Evolutionary conservation across 2,888 invertebrate species (phyloP).

Genomic region (Tortricodes alternella): DNA sequence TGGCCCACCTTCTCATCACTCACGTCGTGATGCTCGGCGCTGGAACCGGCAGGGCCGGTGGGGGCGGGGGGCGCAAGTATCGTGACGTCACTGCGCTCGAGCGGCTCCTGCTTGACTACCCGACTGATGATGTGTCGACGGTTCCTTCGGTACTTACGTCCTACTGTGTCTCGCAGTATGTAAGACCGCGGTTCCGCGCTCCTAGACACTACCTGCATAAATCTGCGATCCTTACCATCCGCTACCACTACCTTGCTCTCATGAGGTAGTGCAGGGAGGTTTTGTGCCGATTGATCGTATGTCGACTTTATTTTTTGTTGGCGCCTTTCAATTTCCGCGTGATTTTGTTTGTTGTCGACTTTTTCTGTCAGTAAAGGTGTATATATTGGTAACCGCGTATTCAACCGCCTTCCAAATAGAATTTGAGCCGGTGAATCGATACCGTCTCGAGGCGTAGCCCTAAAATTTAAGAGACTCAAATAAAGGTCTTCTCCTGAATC

Average conservation of each 20-base stretch:
- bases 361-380: too few relatives aligned
- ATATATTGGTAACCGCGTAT: background rate
- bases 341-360: too few relatives aligned
- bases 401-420: background rate
- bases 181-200: background rate
- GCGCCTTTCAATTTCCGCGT: too few relatives aligned
- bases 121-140: background rate
- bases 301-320: too few relatives aligned
- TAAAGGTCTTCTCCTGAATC: background rate
- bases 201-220: background rate
- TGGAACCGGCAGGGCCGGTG: too few relatives aligned
- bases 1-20: too few relatives aligned
- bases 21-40: too few relatives aligned
- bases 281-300: too few relatives aligned
- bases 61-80: too few relatives aligned
- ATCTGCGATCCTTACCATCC: background rate
- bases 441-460: background rate
- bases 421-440: background rate
- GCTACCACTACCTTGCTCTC: too few relatives aligned
- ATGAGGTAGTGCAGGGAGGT: too few relatives aligned
- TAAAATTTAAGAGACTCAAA: background rate
- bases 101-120: background rate
- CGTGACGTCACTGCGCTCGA: background rate
- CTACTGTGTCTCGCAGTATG: background rate
- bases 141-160: too few relatives aligned